Percentiles rank a stretch among this genome's conserved stretches.
These are phyloP conservation scores for Zaprionus ghesquierei DNA, from an alignment of 1,140 invertebrate genomes.

Conservation along the genomic window DNA sequence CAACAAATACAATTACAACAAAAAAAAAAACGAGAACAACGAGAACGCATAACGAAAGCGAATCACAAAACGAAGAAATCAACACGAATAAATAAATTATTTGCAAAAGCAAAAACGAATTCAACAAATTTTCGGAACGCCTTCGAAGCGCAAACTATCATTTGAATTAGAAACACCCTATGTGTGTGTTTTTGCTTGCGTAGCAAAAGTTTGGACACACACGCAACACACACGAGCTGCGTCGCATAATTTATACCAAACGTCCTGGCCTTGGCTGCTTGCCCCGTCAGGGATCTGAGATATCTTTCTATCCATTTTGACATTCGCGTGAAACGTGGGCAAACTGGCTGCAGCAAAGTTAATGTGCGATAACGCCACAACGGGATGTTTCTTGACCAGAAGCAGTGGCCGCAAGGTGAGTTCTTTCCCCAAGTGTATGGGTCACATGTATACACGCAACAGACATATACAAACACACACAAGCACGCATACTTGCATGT, in stretches of 20 bases:
- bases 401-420: slow-evolving; percentile 85
- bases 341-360: slow-evolving; percentile 83
- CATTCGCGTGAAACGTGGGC: slow-evolving; percentile 22
- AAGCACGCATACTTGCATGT: background rate
- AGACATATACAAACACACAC: background rate
- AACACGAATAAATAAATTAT: slow-evolving; percentile 40
- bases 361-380: slow-evolving; percentile 88
- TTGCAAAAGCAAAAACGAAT: slow-evolving; percentile 32
- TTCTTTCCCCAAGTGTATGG: slow-evolving; percentile 1
- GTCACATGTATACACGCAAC: background rate
- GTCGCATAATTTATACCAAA: slow-evolving; percentile 21
- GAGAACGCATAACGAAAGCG: background rate
- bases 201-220: slow-evolving; percentile 8
- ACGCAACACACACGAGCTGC: slow-evolving; percentile 20
- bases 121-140: slow-evolving; percentile 11
- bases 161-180: slow-evolving; percentile 55
- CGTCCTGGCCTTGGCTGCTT: slow-evolving; percentile 6
- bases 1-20: slow-evolving; percentile 42
- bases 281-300: slow-evolving; percentile 6
- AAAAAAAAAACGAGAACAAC: slow-evolving; percentile 4
- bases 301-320: slow-evolving; percentile 25
- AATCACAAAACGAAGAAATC: background rate
- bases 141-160: slow-evolving; percentile 44
- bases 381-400: slow-evolving; percentile 87
- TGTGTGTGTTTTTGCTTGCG: slow-evolving; percentile 1